These are phyloP conservation scores for Drosophila auraria DNA, from an alignment of 1,140 invertebrate genomes.

Conservation along the genomic window DNA sequence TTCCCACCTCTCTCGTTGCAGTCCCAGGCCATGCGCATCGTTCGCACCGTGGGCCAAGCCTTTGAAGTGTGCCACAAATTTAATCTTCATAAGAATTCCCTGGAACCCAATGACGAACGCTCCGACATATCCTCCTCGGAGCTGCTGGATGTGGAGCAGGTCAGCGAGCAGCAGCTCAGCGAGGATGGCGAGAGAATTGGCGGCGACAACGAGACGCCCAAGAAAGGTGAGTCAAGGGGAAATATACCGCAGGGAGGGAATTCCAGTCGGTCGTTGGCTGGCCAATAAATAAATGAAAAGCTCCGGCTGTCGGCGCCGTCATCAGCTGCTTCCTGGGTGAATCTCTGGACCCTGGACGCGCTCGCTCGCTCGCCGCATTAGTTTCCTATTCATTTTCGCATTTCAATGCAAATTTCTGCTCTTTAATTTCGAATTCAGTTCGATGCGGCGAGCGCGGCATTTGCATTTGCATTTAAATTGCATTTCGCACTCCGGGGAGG, in stretches of 20 bases:
- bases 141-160: constrained; percentile 84
- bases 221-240: constrained; percentile 86
- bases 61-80: constrained; percentile 99
- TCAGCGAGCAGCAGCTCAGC: constrained; percentile 86
- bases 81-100: constrained; percentile 87
- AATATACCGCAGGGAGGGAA: not conserved
- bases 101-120: constrained; percentile 88
- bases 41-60: constrained; percentile 98
- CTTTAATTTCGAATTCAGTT: constrained; percentile 77
- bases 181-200: constrained; percentile 87
- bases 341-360: constrained; percentile 39
- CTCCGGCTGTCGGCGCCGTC: constrained; percentile 51
- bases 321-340: constrained; percentile 60
- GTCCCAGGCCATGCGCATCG: constrained; percentile 99
- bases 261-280: constrained; percentile 33
- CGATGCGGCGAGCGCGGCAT: constrained; percentile 58
- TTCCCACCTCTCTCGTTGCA: constrained; percentile 86
- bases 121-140: constrained; percentile 88
- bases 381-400: constrained; percentile 73
- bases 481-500: constrained; percentile 48
- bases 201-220: constrained; percentile 76
- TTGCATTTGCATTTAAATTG: constrained; percentile 82
- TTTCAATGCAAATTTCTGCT: constrained; percentile 77
- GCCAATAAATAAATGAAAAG: constrained; percentile 79
- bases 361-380: constrained; percentile 50